Evolutionary conservation across 2,888 invertebrate species (phyloP).

Genomic region (Hirtodrosophila confusa): DNA sequence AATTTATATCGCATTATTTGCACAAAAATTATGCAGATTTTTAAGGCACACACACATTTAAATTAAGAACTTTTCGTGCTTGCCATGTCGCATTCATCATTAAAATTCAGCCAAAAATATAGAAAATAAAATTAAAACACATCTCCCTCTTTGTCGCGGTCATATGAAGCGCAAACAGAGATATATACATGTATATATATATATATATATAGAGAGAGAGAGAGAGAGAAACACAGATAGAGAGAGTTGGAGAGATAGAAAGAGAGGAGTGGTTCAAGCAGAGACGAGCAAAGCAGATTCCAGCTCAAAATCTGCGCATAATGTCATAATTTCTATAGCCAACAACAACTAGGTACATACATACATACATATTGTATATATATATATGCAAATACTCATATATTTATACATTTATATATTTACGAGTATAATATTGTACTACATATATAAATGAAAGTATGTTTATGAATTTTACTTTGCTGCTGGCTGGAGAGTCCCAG

Average conservation of each 20-base stretch:
- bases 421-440: neutral
- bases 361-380: neutral
- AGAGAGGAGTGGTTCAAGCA: neutral
- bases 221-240: too few relatives aligned
- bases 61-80: conserved; percentile 41
- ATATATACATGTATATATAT: neutral
- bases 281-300: conserved; percentile 15
- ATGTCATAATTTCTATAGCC: conserved; percentile 50
- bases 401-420: conserved; percentile 4
- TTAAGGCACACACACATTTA: conserved; percentile 23
- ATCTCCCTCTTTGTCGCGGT: conserved; percentile 11
- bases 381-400: conserved; percentile 1
- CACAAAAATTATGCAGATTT: conserved; percentile 59
- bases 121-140: conserved; percentile 43
- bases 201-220: too few relatives aligned
- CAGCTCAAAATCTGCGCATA: conserved; percentile 59
- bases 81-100: conserved; percentile 57
- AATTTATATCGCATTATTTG: conserved; percentile 65
- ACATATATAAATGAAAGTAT: conserved; percentile 4
- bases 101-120: conserved; percentile 60
- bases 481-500: conserved; percentile 22
- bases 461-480: conserved; percentile 24
- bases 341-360: conserved; percentile 19
- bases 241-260: neutral
- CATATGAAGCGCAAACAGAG: conserved; percentile 12